A percentile compares a stretch with the other conserved stretches of the same genome.
These are phyloP conservation scores for Neodon shergylaensis DNA, from an alignment of 2,113 vertebrate species.

Conservation along the genomic window DNA sequence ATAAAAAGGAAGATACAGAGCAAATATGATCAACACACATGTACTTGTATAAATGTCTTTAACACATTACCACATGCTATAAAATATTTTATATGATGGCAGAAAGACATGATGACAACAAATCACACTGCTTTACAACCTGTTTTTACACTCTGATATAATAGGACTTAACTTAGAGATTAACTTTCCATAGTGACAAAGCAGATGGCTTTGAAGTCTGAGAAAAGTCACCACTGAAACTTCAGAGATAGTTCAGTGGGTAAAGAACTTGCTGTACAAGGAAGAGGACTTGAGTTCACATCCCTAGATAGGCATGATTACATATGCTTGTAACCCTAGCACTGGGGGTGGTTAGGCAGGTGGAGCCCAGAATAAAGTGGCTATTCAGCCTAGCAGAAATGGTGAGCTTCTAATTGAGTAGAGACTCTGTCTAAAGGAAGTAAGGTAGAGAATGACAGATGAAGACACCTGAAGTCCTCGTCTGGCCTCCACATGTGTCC, in stretches of 20 bases:
- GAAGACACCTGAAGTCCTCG: background rate
- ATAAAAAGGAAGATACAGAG: background rate
- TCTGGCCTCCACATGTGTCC: background rate
- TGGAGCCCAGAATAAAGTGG: background rate
- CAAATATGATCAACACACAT: background rate
- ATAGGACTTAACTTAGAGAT: constrained; percentile 19
- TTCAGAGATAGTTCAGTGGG: constrained; percentile 13
- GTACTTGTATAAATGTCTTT: background rate
- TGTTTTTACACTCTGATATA: constrained; percentile 2
- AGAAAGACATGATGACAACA: background rate
- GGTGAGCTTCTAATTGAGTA: background rate
- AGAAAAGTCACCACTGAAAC: background rate
- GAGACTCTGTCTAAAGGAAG: background rate
- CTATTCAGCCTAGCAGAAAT: background rate
- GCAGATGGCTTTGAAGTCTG: background rate
- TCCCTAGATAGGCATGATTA: background rate
- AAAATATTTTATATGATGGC: background rate
- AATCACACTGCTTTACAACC: background rate
- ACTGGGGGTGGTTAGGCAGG: background rate
- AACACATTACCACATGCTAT: background rate
- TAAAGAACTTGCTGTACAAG: background rate
- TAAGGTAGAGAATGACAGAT: background rate
- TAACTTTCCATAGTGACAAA: constrained; percentile 34
- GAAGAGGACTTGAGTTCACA: background rate
- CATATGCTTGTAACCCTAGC: background rate